Percentiles rank a stretch among this genome's conserved stretches.
phyloP scores from a whole-genome alignment of 2,113 vertebrate genomes.

The Corapipo altera region DNA sequence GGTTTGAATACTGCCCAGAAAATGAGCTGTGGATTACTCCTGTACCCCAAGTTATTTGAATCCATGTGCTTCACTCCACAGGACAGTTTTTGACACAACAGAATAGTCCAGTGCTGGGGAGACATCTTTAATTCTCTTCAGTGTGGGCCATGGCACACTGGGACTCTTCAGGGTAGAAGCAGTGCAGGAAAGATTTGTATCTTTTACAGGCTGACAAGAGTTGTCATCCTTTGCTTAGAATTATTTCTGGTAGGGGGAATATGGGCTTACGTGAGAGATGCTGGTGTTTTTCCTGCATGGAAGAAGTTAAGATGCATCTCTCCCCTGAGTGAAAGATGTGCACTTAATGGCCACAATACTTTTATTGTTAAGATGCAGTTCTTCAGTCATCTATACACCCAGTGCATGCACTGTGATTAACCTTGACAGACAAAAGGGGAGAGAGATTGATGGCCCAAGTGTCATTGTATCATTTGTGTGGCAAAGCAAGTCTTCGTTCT shows the following conservation, averaged over 20 bases:
- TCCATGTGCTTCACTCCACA: neutral
- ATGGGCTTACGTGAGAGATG: neutral
- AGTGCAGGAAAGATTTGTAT: neutral
- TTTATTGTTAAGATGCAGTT: neutral
- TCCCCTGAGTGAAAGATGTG: fast-evolving
- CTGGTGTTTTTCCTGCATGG: neutral
- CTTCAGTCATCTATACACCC: neutral
- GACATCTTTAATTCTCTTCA: neutral
- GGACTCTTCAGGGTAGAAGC: neutral
- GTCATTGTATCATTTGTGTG: neutral
- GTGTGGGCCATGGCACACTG: neutral
- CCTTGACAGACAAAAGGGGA: neutral
- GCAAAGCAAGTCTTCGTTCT: neutral
- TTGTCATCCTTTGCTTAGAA: neutral
- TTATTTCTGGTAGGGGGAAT: neutral
- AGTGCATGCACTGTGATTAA: neutral
- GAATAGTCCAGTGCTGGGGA: neutral
- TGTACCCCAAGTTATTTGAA: neutral
- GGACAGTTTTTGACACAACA: neutral
- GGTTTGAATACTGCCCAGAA: neutral
- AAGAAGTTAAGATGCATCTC: neutral
- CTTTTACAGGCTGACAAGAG: neutral
- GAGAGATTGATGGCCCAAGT: neutral
- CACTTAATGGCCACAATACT: neutral
- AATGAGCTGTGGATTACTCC: neutral